Evolutionary conservation across 2,797 vertebrate genomes (phyloP).

Genomic region (Oreochromis grahami): DNA sequence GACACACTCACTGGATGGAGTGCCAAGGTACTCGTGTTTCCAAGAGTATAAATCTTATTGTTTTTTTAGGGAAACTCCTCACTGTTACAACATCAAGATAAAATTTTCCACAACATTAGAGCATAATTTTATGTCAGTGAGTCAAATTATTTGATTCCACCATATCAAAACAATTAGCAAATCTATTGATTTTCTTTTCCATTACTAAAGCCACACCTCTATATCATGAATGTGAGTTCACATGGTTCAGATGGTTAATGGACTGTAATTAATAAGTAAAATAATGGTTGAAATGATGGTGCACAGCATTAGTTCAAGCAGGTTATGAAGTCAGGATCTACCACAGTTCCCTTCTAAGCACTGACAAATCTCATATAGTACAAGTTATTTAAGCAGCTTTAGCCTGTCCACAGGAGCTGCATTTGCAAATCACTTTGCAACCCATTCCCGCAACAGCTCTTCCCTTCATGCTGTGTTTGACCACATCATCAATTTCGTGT

Average conservation of each 20-base stretch:
- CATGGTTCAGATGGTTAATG: background rate
- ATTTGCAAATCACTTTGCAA: background rate
- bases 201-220: background rate
- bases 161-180: background rate
- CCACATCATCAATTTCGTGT: background rate
- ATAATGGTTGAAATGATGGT: background rate
- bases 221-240: background rate
- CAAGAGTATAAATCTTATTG: background rate
- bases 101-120: background rate
- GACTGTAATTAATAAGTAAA: background rate
- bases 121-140: background rate
- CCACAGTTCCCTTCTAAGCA: background rate
- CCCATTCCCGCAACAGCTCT: background rate
- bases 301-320: background rate
- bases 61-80: background rate
- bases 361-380: background rate
- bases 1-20: background rate
- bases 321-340: background rate
- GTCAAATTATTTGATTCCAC: background rate
- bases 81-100: background rate
- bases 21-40: background rate
- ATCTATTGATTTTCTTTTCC: background rate
- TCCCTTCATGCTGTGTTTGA: background rate
- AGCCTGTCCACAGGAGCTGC: background rate
- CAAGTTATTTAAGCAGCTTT: background rate